Conservation (phyloP, 2,888 invertebrate species). For the Nesidiocoris tenuis region DNA sequence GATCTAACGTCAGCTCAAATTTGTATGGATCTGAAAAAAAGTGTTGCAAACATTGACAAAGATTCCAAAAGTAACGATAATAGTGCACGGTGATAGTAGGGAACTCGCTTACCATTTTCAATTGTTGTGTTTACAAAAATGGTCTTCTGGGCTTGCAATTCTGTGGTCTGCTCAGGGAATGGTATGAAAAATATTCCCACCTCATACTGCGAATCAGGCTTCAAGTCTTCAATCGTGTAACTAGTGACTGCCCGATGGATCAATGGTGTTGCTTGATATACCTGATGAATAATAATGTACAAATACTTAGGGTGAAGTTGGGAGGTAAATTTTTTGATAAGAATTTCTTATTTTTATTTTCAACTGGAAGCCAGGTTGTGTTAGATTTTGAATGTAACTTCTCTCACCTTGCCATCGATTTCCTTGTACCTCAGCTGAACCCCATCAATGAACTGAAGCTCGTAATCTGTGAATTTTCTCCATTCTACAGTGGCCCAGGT, state of each 20-base stretch:
- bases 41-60: too few relatives aligned
- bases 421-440: constrained; percentile 84
- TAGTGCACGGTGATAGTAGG: too few relatives aligned
- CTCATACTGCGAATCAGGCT: constrained; percentile 77
- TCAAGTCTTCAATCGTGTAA: constrained; percentile 74
- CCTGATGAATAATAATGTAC: constrained; percentile 53
- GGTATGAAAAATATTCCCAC: constrained; percentile 81
- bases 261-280: constrained; percentile 80
- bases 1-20: constrained; percentile 76
- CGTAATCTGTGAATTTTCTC: constrained; percentile 78
- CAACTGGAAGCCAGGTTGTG: too few relatives aligned
- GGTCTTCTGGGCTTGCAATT: constrained; percentile 70
- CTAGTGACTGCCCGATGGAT: constrained; percentile 78
- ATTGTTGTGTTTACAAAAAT: constrained; percentile 71
- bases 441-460: constrained; percentile 81
- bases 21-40: constrained; percentile 69
- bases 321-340: too few relatives aligned
- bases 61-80: too few relatives aligned
- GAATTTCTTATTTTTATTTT: too few relatives aligned
- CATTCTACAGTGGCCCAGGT: constrained; percentile 76
- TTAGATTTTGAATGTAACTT: too few relatives aligned
- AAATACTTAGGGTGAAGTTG: background rate
- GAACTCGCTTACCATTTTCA: constrained; percentile 68
- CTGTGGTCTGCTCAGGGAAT: constrained; percentile 74
- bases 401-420: constrained; percentile 69